Evolutionary conservation across 2,113 vertebrate genomes (phyloP).

Genomic region (Prunella himalayana): DNA sequence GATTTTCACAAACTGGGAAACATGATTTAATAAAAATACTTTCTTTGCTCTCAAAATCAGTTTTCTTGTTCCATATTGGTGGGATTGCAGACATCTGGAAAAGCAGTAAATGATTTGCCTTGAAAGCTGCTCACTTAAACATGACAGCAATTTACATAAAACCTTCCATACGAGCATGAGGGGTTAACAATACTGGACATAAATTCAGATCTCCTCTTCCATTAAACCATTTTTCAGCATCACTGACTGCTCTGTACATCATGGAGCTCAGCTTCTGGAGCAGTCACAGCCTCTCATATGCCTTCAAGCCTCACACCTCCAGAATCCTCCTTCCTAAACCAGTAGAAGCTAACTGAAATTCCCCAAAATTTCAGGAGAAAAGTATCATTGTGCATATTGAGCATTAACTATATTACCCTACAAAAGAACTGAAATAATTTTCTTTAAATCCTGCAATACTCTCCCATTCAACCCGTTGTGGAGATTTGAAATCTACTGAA

Average conservation of each 20-base stretch:
- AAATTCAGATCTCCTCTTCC: neutral
- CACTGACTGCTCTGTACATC: neutral
- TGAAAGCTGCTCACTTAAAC: neutral
- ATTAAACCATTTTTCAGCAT: neutral
- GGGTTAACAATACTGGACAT: neutral
- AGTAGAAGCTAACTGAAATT: neutral
- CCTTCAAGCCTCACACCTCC: neutral
- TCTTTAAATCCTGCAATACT: neutral
- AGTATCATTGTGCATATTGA: neutral
- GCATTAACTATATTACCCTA: neutral
- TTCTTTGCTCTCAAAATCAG: neutral
- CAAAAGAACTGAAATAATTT: neutral
- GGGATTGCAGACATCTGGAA: neutral
- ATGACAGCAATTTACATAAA: neutral
- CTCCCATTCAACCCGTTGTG: neutral
- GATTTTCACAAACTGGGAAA: neutral
- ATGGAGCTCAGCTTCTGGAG: neutral
- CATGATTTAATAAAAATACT: neutral
- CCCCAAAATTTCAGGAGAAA: neutral
- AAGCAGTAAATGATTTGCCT: neutral
- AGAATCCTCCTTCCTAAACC: neutral
- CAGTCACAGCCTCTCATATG: neutral
- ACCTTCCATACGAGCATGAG: neutral
- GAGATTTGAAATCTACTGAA: neutral
- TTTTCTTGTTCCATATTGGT: neutral